These are phyloP conservation scores for Horisme vitalbata DNA, from an alignment of 2,888 invertebrate genomes.

Conservation along the genomic window DNA sequence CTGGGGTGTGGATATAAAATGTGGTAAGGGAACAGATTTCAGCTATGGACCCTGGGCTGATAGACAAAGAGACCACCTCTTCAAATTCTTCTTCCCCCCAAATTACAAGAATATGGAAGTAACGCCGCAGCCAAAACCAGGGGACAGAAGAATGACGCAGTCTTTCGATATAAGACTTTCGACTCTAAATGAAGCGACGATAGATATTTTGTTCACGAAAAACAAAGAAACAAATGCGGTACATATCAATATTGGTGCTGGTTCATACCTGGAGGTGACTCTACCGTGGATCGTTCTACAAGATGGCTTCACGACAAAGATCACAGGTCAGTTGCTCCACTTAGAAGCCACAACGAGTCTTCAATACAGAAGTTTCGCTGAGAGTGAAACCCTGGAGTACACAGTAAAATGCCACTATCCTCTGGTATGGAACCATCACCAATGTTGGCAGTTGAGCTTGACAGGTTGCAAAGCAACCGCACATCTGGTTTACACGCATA, in stretches of 20 bases:
- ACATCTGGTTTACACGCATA: conserved; percentile 96
- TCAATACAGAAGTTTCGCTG: conserved; percentile 94
- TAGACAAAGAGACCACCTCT: conserved; percentile 96
- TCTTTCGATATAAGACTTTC: conserved; percentile 96
- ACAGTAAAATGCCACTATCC: conserved; percentile 95
- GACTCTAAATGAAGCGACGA: conserved; percentile 95
- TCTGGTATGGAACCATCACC: conserved; percentile 97
- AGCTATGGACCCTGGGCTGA: conserved; percentile 99
- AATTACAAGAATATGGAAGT: conserved; percentile 91
- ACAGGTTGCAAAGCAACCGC: conserved; percentile 97
- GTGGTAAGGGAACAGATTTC: conserved; percentile 97
- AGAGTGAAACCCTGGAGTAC: conserved; percentile 97
- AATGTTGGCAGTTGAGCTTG: conserved; percentile 95
- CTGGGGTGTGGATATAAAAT: conserved; percentile 97
- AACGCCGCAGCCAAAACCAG: conserved; percentile 92
- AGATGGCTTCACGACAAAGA: conserved; percentile 94
- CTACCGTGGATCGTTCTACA: conserved; percentile 96
- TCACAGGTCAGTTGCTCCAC: conserved; percentile 96
- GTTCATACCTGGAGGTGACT: conserved; percentile 97
- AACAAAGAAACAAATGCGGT: conserved; percentile 97
- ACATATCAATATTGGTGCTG: conserved; percentile 96
- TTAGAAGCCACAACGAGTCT: conserved; percentile 98
- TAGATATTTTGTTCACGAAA: conserved; percentile 98
- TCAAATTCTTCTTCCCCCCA: conserved; percentile 97
- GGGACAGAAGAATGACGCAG: conserved; percentile 93